Evolutionary conservation across 2,113 vertebrate species (phyloP), one percentile per base, ranked within the genome.

Genomic region (Falcunculus frontatus): DNA sequence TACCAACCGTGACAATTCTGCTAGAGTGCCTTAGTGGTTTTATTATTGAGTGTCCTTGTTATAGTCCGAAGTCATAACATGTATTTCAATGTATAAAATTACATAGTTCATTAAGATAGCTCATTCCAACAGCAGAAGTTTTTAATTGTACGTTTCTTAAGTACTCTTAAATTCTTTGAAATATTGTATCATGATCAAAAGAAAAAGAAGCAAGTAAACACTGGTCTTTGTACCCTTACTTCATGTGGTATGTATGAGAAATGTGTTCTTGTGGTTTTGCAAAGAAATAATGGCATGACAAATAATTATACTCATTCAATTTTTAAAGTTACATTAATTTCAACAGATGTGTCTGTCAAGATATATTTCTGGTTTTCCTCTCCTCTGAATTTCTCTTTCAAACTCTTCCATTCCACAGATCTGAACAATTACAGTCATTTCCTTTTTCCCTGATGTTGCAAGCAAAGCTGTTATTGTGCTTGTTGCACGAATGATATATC

Each of bases 1-100:
- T 85, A 44, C 10, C n/a, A 82, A 17, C 19, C 0, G 0, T 65
- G 27, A 25, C 26, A 35, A 49, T 78, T 75, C 13, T n/a, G 1
- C 47, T 41, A 4, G 16, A 46, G 32, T 74, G 3, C 9, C 21
- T 79, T 52, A 39, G 16, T 44, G 12, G 4, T 39, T 81, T 73
- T 81, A 52, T 10, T 44, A 56, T 9, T 49, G 6, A 41, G 13
- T 41, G 32, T 53, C 7, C 33, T 46, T 78, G 15, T 50, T 60
- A 33, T 8, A 16, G 10, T 41, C 41, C 6, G 21, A 73, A 76
- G 25, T 16, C 13, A 37, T 56, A 69, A 62, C 13, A 47, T n/a
- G n/a, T n/a, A n/a, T 7, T 57, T 77, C 23, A 64, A 72, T 15
- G 3, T 49, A 67, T 29, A 70, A 80, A 86, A 72, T 84, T 30